These are phyloP conservation scores for Xanthia icteritia DNA, from an alignment of 2,888 invertebrate species.

Conservation along the genomic window DNA sequence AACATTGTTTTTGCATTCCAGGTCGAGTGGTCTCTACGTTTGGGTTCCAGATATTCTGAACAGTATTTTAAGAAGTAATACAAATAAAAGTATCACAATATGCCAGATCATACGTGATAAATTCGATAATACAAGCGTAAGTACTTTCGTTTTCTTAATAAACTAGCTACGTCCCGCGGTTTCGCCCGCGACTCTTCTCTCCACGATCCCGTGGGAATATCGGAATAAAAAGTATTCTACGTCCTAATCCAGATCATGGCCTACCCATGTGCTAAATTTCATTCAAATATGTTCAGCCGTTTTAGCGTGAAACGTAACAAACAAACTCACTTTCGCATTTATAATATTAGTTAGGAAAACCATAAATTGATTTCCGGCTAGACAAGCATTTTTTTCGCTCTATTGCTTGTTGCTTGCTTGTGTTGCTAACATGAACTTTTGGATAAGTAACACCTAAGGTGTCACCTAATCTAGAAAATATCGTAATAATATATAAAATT, in stretches of 20 bases:
- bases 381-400: neutral
- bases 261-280: too few species aligned
- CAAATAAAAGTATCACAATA: constrained; percentile 78
- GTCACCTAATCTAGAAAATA: neutral
- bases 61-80: constrained; percentile 82
- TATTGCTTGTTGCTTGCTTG: too few species aligned
- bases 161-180: neutral
- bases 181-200: too few species aligned
- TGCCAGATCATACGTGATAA: constrained; percentile 85
- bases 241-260: too few species aligned
- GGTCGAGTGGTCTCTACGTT: constrained; percentile 89
- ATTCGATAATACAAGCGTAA: constrained; percentile 73
- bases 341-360: too few species aligned
- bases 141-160: constrained; percentile 38
- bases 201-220: too few species aligned
- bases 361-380: neutral
- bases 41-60: constrained; percentile 91
- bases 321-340: too few species aligned
- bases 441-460: neutral
- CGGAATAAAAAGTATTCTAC: too few species aligned
- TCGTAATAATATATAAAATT: too few species aligned
- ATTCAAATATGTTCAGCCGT: too few species aligned
- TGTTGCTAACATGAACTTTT: neutral
- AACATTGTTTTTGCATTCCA: constrained; percentile 66
- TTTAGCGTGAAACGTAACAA: too few species aligned